Evolutionary conservation across 2,888 invertebrate species (phyloP), one percentile per base, ranked within the genome.

Genomic region (Panzeria rudis): DNA sequence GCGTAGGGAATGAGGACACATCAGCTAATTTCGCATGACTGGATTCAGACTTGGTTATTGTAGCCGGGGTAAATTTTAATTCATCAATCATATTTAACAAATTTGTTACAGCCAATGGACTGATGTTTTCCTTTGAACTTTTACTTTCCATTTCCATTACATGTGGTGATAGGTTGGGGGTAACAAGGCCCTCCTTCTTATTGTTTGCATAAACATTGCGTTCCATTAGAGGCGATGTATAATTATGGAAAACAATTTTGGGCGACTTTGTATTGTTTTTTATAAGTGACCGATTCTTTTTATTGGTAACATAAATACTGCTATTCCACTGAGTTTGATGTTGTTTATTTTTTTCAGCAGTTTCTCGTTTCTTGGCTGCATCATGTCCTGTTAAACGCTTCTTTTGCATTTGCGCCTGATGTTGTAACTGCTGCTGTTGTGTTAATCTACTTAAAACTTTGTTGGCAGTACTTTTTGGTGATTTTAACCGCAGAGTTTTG

Each of bases 111-210:
- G 89, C 93, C 86, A 89, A 90, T 71, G 94, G 94, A 86, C 92
- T 93, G 0, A 91, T 87, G 61, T 93, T 94, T 90, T 93, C 94
- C 83, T 93, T 94, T 0, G 88, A 89, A 78, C 71, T 47, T n/a
- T 64, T 68, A n/a, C 7, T 50, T 17, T 71, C 56, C 2, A 20
- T 50, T 13, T 80, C 76, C 1, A 77, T 15, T 41, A 73, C 9
- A 44, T 81, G 23, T 9, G 86, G 50, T 13, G 83, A 80, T 2
- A 78, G 17, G 50, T 79, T 83, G 54, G 68, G 32, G 44, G 32
- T 41, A 32, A 13, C 13, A 20, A 77, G 35, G 32, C n/a, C 25
- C 0, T 75, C 77, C 6, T 54, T 35, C 8, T 41, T 69, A 47
- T 50, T 66, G n/a, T 73, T 83, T 35, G 59, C 41, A 73, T 86